Base-by-base conservation (phyloP, 2,888 invertebrate species). In the Catocala sponsa region DNA sequence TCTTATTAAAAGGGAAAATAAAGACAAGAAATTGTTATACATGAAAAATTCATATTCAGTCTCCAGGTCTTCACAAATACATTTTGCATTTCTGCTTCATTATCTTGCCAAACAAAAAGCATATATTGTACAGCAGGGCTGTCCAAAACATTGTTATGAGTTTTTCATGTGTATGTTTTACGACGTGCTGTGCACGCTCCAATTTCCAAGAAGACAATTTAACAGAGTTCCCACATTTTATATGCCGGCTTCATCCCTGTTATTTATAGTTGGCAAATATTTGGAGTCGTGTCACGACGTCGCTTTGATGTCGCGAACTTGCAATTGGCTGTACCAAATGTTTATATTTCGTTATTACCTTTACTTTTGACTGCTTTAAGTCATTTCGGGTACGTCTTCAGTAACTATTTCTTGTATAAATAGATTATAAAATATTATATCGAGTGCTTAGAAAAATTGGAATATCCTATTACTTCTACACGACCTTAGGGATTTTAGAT, bases 141-240 rank as follows among this genome's bases (percentile, higher is more conserved):
- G 68, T 76, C 65, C 67, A 64, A 74, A 76, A 74, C 64, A 76
- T 60, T 72, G 65, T 63, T 44, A 56, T 53, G 53, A 61, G 44
- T 67, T 69, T 69, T 74, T 74, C 64, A 67, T 59, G 53, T 67
- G 46, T 59, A 58, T 44, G 70, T 53, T 74, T 74, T 64, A 74
- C 63, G 43, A 68, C 66, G 63, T 68, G 64, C 56, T 70, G 63
- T 67, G 63, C 60, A 64, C 67, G 70, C 70, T 59, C 72, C 65
- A 72, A 65, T 74, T 75, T 72, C 64, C 63, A 43, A 55, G 59
- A 66, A 70, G 77, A 76, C 74, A 76, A 76, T 76, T 70, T 76
- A 59, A 67, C 63, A 59, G 68, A 68, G 63, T 58, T 52, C 59
- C 59, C 42, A 59, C 65, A 67, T 74, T 76, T 75, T 76, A 64